These are phyloP conservation scores for Eupristina koningsbergeri DNA, from an alignment of 1,140 invertebrate species.

Conservation along the genomic window DNA sequence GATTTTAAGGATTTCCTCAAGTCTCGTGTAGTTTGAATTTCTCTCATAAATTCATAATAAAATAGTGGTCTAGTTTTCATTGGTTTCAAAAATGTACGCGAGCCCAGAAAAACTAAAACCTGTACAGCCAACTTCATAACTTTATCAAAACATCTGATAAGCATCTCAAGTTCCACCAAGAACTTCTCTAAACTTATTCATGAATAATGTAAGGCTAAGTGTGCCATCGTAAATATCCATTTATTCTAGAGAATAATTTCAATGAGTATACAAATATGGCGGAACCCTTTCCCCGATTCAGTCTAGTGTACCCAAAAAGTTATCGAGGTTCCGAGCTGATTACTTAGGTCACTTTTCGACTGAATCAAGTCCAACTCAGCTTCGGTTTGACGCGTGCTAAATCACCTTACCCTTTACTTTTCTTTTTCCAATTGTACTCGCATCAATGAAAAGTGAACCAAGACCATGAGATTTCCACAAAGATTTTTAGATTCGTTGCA, in stretches of 20 bases:
- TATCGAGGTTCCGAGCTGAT: too few species aligned
- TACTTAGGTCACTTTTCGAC: too few species aligned
- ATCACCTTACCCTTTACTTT: too few species aligned
- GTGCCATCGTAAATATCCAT: conserved; percentile 40
- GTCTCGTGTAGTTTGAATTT: neutral
- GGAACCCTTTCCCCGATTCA: too few species aligned
- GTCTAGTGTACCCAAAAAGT: too few species aligned
- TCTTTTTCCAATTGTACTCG: neutral
- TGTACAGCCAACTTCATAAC: too few species aligned
- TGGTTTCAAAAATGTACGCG: too few species aligned
- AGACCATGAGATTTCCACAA: neutral
- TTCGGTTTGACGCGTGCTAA: too few species aligned
- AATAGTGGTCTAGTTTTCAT: neutral
- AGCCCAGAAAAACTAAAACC: too few species aligned
- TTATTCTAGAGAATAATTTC: too few species aligned
- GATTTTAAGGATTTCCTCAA: neutral
- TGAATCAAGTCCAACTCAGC: too few species aligned
- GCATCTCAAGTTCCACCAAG: conserved; percentile 25
- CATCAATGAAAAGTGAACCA: neutral
- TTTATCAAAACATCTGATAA: conserved; percentile 16
- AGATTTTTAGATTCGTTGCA: neutral
- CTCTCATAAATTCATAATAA: conserved; percentile 13
- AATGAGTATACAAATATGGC: too few species aligned
- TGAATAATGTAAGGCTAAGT: conserved; percentile 47
- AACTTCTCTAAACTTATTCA: conserved; percentile 47